These are phyloP conservation scores for Petrocephalus microphthalmus DNA, from an alignment of 2,113 vertebrate species.

Conservation along the genomic window DNA sequence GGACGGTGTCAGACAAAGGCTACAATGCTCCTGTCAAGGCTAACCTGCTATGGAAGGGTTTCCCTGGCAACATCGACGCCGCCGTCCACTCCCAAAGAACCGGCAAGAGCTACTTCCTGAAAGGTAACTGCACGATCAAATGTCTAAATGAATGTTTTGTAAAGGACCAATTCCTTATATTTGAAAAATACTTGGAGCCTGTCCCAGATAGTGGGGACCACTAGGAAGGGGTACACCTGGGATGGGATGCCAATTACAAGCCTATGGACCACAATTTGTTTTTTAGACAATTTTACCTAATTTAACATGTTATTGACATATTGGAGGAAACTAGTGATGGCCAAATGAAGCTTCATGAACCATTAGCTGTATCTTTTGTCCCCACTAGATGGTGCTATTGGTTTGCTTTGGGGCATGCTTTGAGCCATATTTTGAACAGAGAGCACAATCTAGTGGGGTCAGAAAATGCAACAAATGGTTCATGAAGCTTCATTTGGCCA, in stretches of 20 bases:
- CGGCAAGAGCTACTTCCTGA: constrained; percentile 70
- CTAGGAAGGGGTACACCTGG: background rate
- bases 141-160: background rate
- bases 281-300: background rate
- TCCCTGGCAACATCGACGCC: constrained; percentile 67
- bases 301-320: background rate
- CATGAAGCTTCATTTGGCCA: too few relatives aligned
- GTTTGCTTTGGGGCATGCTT: too few relatives aligned
- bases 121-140: constrained; percentile 51
- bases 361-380: too few relatives aligned
- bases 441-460: too few relatives aligned
- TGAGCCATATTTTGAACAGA: too few relatives aligned
- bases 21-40: constrained; percentile 53
- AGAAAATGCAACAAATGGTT: too few relatives aligned
- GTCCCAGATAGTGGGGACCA: background rate
- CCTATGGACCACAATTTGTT: background rate
- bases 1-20: constrained; percentile 66
- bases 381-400: too few relatives aligned
- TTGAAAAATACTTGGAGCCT: background rate
- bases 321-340: too few relatives aligned
- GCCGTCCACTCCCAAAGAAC: constrained; percentile 74
- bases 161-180: background rate
- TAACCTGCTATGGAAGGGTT: constrained; percentile 67
- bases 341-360: too few relatives aligned
- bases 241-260: background rate